These are phyloP conservation scores for Hucho hucho DNA, from an alignment of 2,113 vertebrate genomes.

Conservation along the genomic window DNA sequence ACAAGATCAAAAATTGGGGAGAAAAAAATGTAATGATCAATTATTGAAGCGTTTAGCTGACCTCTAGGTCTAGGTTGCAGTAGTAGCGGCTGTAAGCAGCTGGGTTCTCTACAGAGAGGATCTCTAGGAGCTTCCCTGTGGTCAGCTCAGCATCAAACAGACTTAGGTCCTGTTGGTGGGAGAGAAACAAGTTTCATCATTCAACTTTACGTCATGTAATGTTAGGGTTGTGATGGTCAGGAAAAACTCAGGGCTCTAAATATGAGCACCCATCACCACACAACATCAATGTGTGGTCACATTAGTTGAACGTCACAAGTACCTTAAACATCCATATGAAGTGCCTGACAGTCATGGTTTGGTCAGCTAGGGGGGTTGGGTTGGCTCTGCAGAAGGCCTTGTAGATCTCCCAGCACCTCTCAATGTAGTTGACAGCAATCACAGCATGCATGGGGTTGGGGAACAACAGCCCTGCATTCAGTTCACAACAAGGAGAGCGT, in stretches of 20 bases:
- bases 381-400: slow-evolving; percentile 51
- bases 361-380: slow-evolving; percentile 43
- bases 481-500: background rate
- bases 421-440: slow-evolving; percentile 61
- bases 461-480: slow-evolving; percentile 78
- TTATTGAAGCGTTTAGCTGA: slow-evolving; percentile 37
- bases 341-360: slow-evolving; percentile 77
- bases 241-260: too few species aligned
- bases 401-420: slow-evolving; percentile 82
- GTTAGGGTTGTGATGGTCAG: slow-evolving; percentile 3
- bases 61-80: slow-evolving; percentile 82
- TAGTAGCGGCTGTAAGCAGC: slow-evolving; percentile 37
- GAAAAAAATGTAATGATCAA: too few species aligned
- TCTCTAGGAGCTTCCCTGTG: slow-evolving; percentile 67
- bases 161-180: slow-evolving; percentile 74
- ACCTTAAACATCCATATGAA: slow-evolving; percentile 72
- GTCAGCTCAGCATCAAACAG: slow-evolving; percentile 80
- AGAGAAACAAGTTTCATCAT: background rate
- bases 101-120: slow-evolving; percentile 74
- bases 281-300: too few species aligned
- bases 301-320: too few species aligned
- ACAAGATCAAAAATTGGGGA: too few species aligned
- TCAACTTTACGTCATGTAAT: background rate
- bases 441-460: slow-evolving; percentile 42
- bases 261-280: too few species aligned